Evolutionary conservation across 2,797 vertebrate genomes (phyloP), one percentile per base, ranked within the genome.

Genomic region (Phylloscopus collybita): DNA sequence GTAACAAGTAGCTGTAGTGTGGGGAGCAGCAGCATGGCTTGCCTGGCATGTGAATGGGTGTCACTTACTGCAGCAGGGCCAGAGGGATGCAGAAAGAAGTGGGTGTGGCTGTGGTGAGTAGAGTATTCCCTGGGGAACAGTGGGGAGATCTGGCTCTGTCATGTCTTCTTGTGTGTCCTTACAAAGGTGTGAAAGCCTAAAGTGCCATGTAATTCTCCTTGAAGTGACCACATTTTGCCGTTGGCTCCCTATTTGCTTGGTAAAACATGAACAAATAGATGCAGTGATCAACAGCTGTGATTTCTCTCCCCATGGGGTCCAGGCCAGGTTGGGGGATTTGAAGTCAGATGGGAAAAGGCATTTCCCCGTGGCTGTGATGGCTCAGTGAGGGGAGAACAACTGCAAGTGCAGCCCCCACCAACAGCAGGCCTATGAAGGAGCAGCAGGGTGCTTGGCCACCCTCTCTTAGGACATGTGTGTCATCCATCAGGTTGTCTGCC

Each of bases 81-180:
- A 73, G 53, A 93, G 65, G 42, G 64, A 93, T 92, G 61, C 66
- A 59, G 78, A 70, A 93, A 79, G 49, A 84, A 75, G 74, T 61
- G 86, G 57, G 78, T 80, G 59, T 78, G 83, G 29, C 65, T 83
- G 29, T 80, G 83, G 74, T 87, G 88, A 95, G 90, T 76, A 62
- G 66, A 86, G 49, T 16, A 32, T 76, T 90, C 34, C 50, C 29
- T 73, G 79, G 83, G 66, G n/a, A 27, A 5, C 13, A 67, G 5
- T 0, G 8, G 82, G 70, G 34, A 89, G 11, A 59, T 32, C 16
- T 73, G 49, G 10, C 50, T 84, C 42, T 62, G 36, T 40, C 19
- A 5, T 32, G 18, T 22, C 65, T 92, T 82, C 60, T 70, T 36
- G 30, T 56, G 20, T 73, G 38, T n/a, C 53, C 40, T 65, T 71